Evolutionary conservation across 2,797 vertebrate genomes (phyloP).

Genomic region (Sebastes taczanowskii): DNA sequence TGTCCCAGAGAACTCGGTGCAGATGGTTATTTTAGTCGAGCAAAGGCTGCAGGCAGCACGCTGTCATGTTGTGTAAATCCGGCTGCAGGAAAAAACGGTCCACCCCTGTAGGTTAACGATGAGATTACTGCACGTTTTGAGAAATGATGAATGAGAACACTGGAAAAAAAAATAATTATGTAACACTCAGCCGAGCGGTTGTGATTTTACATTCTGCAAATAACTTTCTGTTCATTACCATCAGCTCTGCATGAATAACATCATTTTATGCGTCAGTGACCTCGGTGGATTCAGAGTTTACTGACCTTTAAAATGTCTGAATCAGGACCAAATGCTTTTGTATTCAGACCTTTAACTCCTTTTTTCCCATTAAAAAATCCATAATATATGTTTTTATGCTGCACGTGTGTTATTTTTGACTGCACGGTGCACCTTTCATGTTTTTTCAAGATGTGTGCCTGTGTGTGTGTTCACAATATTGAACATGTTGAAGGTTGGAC

Average conservation of each 20-base stretch:
- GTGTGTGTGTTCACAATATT: not conserved
- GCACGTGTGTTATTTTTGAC: not conserved
- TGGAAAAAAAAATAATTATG: conserved; percentile 19
- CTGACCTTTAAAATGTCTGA: conserved; percentile 66
- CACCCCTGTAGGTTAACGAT: conserved; percentile 46
- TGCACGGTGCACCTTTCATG: not conserved
- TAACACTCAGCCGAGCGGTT: conserved; percentile 23
- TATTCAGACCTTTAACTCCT: conserved; percentile 6
- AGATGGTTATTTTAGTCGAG: conserved; percentile 66
- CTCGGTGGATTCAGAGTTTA: conserved; percentile 40
- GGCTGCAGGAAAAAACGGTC: conserved; percentile 20
- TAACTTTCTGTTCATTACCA: conserved; percentile 37
- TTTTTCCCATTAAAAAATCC: not conserved
- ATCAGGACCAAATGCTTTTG: conserved; percentile 34
- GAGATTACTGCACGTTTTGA: conserved; percentile 42
- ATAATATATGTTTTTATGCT: not conserved
- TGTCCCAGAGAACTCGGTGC: conserved; percentile 43
- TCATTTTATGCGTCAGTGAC: conserved; percentile 56
- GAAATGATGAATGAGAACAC: conserved; percentile 44
- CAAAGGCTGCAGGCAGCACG: conserved; percentile 47
- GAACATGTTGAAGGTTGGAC: conserved; percentile 32
- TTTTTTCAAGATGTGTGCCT: not conserved
- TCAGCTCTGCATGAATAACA: conserved; percentile 51
- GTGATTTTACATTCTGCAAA: conserved; percentile 29
- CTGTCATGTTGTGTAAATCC: conserved; percentile 61